Evolutionary conservation across 2,888 invertebrate genomes (phyloP).

Genomic region (Ectemnius lituratus): DNA sequence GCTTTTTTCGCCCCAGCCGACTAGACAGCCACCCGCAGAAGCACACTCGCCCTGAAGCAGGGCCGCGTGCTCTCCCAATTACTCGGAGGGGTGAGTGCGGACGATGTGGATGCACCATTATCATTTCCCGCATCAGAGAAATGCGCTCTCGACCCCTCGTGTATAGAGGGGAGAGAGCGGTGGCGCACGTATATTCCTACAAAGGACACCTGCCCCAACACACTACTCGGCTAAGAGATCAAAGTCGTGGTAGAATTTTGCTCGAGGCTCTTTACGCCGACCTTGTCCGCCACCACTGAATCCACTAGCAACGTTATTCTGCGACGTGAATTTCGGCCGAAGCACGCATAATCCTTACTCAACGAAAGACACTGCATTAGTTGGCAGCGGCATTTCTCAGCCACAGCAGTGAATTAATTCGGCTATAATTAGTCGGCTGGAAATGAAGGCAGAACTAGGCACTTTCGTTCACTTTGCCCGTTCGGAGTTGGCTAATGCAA

Average conservation of each 20-base stretch:
- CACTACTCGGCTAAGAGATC: slow-evolving; percentile 40
- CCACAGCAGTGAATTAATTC: background rate
- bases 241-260: slow-evolving; percentile 60
- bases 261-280: slow-evolving; percentile 58
- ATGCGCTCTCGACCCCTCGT: slow-evolving; percentile 37
- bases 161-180: background rate
- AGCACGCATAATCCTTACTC: background rate
- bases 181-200: slow-evolving; percentile 43
- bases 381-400: background rate
- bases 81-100: background rate
- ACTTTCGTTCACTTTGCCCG: slow-evolving; percentile 28
- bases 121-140: slow-evolving; percentile 40
- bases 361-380: no score
- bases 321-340: slow-evolving; percentile 13
- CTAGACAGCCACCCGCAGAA: no score
- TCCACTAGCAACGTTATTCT: slow-evolving; percentile 38
- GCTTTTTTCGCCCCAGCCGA: no score
- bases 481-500: slow-evolving; percentile 44
- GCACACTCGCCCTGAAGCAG: no score
- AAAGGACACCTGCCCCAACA: slow-evolving; percentile 40
- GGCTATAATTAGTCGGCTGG: slow-evolving; percentile 45
- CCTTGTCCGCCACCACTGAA: slow-evolving; percentile 36
- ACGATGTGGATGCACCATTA: slow-evolving; percentile 52
- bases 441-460: slow-evolving; percentile 44
- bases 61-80: no score